Conservation (phyloP, 2,113 vertebrate species). For the Neogobius melanostomus region DNA sequence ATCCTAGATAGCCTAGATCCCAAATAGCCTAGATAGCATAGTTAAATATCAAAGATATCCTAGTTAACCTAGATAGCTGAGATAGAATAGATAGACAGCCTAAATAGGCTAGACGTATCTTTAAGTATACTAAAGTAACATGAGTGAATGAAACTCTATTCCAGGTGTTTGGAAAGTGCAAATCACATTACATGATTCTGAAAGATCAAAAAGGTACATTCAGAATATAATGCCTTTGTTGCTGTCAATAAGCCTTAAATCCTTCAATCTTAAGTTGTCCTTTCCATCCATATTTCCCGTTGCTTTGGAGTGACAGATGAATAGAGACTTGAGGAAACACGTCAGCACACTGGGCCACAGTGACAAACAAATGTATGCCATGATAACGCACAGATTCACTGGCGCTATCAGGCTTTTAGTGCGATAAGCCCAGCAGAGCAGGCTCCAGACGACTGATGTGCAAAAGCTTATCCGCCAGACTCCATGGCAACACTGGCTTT, state of each 20-base stretch:
- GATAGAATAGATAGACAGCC: too few species aligned
- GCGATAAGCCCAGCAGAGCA: constrained; percentile 19
- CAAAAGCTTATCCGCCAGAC: constrained; percentile 7
- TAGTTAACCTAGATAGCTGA: too few species aligned
- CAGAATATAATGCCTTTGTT: background rate
- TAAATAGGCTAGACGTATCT: too few species aligned
- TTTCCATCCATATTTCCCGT: background rate
- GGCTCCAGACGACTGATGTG: constrained; percentile 6
- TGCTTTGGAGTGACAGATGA: constrained; percentile 2
- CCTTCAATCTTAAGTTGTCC: background rate
- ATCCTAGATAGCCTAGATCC: too few species aligned
- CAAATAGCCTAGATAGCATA: too few species aligned
- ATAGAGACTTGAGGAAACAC: constrained; percentile 18
- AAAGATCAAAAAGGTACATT: background rate
- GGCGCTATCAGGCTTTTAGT: constrained; percentile 19
- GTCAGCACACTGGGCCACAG: constrained; percentile 22
- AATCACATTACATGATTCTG: too few species aligned
- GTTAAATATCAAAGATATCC: too few species aligned
- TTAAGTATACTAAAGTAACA: too few species aligned
- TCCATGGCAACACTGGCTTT: background rate
- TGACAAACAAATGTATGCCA: constrained; percentile 43
- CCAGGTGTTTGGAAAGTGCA: too few species aligned
- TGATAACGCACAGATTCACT: constrained; percentile 18
- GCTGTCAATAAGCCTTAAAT: background rate
- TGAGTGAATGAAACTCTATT: too few species aligned